phyloP scores from a whole-genome alignment of 2,113 vertebrate species.

The Rhizomys pruinosus region DNA sequence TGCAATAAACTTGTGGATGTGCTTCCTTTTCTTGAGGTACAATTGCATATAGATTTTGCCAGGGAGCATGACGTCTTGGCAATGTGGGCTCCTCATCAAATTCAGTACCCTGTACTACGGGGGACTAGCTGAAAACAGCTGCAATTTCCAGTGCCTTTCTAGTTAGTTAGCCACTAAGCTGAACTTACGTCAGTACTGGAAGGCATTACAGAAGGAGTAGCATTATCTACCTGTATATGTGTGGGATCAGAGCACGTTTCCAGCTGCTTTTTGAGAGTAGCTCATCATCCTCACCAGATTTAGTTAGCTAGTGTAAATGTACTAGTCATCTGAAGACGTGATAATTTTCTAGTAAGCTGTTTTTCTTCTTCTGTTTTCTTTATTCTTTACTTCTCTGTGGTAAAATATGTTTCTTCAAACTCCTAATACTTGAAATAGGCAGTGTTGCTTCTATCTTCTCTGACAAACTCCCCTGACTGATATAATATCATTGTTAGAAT shows the following conservation, averaged over 20 bases:
- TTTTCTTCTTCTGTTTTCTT: too few relatives aligned
- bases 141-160: neutral
- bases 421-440: neutral
- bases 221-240: neutral
- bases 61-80: neutral
- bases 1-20: neutral
- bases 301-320: neutral
- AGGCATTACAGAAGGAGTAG: neutral
- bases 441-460: neutral
- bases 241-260: neutral
- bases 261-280: neutral
- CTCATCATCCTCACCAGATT: neutral
- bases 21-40: neutral
- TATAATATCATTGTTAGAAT: neutral
- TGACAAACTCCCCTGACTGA: neutral
- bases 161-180: neutral
- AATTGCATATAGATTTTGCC: neutral
- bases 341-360: too few relatives aligned
- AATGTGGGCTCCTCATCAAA: neutral
- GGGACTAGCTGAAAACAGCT: neutral
- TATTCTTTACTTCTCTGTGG: neutral
- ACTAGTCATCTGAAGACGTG: too few relatives aligned
- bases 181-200: neutral
- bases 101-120: neutral
- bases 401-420: slow-evolving; percentile 37